phyloP scores from a whole-genome alignment of 2,888 invertebrate species.

The Synanthedon tipuliformis region DNA sequence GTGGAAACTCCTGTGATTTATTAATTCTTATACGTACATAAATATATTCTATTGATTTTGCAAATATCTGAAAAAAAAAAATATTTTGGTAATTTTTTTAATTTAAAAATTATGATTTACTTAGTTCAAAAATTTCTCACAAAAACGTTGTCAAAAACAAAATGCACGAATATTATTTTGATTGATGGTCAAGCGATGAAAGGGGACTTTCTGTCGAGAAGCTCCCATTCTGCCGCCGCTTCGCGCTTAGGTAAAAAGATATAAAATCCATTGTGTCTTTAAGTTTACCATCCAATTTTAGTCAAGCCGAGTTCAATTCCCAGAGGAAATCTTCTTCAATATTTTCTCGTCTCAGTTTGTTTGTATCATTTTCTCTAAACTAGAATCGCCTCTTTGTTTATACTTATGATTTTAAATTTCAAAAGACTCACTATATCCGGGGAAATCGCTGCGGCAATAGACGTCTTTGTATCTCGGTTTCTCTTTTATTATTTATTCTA shows the following conservation, averaged over 20 bases:
- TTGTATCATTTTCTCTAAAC: conserved; percentile 26
- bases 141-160: background rate
- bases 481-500: no score
- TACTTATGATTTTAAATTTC: background rate
- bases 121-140: no score
- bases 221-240: conserved; percentile 12
- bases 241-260: conserved; percentile 24
- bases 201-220: conserved; percentile 7
- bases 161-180: conserved; percentile 24
- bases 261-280: conserved; percentile 41
- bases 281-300: conserved; percentile 51
- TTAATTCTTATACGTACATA: no score
- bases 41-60: no score
- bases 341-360: conserved; percentile 38
- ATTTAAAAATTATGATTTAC: no score
- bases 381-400: conserved; percentile 4
- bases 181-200: conserved; percentile 30
- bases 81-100: no score
- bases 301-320: conserved; percentile 42
- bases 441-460: background rate
- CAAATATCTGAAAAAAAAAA: no score
- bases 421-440: no score
- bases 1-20: no score
- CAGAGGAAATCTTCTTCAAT: conserved; percentile 48
- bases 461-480: background rate